A percentile compares a stretch with the other conserved stretches of the same genome.
These are phyloP conservation scores for Osmoderma eremita DNA, from an alignment of 2,888 invertebrate species.

Conservation along the genomic window DNA sequence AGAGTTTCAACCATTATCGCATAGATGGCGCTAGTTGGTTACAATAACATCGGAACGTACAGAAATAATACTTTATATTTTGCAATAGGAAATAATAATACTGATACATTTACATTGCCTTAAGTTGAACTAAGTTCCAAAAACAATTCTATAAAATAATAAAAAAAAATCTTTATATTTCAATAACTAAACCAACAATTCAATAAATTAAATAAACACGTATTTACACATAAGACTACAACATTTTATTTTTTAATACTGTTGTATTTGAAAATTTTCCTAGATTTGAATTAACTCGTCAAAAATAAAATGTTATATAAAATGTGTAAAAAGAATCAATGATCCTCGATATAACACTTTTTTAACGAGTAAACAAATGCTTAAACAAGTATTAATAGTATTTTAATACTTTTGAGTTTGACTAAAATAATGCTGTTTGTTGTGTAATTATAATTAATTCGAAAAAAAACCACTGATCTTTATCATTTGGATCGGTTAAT, in stretches of 20 bases:
- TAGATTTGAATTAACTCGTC: neutral
- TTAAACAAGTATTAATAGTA: slow-evolving; percentile 38
- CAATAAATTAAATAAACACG: slow-evolving; percentile 54
- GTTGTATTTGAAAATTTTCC: neutral
- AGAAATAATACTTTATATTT: slow-evolving; percentile 50
- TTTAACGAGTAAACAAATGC: slow-evolving; percentile 39
- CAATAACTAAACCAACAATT: slow-evolving; percentile 52
- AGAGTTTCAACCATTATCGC: slow-evolving; percentile 17
- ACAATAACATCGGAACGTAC: neutral
- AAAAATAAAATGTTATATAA: slow-evolving; percentile 11
- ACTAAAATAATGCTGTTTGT: slow-evolving; percentile 34
- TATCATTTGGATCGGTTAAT: slow-evolving; percentile 25
- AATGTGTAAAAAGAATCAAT: slow-evolving; percentile 15
- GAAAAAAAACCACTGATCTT: slow-evolving; percentile 19
- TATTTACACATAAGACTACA: slow-evolving; percentile 26
- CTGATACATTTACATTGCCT: slow-evolving; percentile 60
- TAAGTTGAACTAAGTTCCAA: slow-evolving; percentile 49
- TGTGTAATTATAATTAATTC: slow-evolving; percentile 7
- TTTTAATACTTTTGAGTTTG: slow-evolving; percentile 42
- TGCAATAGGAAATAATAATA: slow-evolving; percentile 59
- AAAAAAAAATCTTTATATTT: slow-evolving; percentile 48
- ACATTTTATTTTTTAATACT: slow-evolving; percentile 17
- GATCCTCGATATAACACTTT: slow-evolving; percentile 17
- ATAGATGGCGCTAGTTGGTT: neutral
- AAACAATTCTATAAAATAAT: slow-evolving; percentile 45